A percentile compares a stretch with the other conserved stretches of the same genome.
These are phyloP conservation scores for Plecotus auritus DNA, from an alignment of 2,113 vertebrate genomes.

Conservation along the genomic window DNA sequence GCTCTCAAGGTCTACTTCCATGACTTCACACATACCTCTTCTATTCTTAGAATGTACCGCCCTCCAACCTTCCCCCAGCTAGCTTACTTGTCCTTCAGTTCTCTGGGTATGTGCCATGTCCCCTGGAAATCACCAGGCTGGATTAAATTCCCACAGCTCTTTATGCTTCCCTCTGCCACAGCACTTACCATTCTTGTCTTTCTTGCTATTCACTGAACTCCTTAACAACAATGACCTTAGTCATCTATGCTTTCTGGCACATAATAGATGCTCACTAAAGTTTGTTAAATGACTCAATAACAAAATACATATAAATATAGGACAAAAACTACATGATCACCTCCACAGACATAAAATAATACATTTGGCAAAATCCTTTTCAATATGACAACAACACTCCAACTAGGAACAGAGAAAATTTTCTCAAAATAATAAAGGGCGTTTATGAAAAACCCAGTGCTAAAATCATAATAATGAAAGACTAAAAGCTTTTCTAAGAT, in stretches of 20 bases:
- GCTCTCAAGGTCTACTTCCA: neutral
- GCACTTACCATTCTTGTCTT: neutral
- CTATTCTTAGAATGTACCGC: neutral
- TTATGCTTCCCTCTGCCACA: neutral
- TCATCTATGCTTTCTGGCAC: neutral
- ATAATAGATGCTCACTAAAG: neutral
- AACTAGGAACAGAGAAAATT: neutral
- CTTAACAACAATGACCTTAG: neutral
- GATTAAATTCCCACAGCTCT: neutral
- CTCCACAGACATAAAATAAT: neutral
- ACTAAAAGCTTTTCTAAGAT: neutral
- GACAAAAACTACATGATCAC: neutral
- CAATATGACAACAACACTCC: neutral
- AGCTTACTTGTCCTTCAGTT: neutral
- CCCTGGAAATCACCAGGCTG: neutral
- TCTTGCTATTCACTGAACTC: neutral
- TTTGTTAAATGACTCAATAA: neutral
- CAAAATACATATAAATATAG: neutral
- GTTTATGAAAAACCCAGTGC: neutral
- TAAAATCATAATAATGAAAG: neutral
- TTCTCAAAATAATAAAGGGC: neutral
- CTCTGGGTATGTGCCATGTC: neutral
- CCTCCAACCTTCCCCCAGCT: neutral
- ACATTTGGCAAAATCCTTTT: neutral
- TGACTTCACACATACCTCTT: neutral